phyloP scores from a whole-genome alignment of 2,888 invertebrate genomes.

The Pseudococcus jackbeardsleyi region DNA sequence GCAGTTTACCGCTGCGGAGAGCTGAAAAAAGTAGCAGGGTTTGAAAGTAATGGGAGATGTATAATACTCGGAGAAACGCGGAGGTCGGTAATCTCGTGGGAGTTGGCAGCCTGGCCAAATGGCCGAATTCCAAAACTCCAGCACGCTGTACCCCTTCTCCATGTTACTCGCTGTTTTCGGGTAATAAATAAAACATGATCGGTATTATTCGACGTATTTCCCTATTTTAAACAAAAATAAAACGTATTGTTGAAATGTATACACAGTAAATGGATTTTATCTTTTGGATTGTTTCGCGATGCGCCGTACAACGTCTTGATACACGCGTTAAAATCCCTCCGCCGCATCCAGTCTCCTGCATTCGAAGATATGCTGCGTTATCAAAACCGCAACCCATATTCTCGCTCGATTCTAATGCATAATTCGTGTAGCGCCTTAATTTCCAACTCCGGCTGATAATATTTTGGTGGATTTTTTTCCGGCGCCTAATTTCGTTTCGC shows the following conservation, averaged over 20 bases:
- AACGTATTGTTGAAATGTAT: constrained; percentile 57
- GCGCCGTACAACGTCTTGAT: not conserved
- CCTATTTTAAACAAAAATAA: constrained; percentile 57
- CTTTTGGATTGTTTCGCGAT: constrained; percentile 2
- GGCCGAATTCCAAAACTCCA: constrained; percentile 64
- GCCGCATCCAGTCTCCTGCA: too few species aligned
- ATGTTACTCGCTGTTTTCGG: not conserved
- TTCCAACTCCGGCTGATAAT: constrained; percentile 2
- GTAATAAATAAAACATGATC: constrained; percentile 63
- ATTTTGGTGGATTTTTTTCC: not conserved
- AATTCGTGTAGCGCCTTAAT: constrained; percentile 29
- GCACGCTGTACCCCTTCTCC: not conserved
- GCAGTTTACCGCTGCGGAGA: not conserved
- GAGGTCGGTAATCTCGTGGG: constrained; percentile 65
- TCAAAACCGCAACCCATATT: not conserved
- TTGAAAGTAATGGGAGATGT: constrained; percentile 32
- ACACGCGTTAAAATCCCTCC: not conserved
- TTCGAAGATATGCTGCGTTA: not conserved
- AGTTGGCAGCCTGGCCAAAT: constrained; percentile 64
- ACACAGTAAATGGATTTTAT: constrained; percentile 51
- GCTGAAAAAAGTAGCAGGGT: not conserved
- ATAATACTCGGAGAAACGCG: constrained; percentile 12
- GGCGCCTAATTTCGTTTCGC: constrained; percentile 28
- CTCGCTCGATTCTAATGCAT: constrained; percentile 13
- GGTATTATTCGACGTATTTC: constrained; percentile 63